Base-by-base conservation (phyloP, 2,888 invertebrate species). In the Cordilura impudica region DNA sequence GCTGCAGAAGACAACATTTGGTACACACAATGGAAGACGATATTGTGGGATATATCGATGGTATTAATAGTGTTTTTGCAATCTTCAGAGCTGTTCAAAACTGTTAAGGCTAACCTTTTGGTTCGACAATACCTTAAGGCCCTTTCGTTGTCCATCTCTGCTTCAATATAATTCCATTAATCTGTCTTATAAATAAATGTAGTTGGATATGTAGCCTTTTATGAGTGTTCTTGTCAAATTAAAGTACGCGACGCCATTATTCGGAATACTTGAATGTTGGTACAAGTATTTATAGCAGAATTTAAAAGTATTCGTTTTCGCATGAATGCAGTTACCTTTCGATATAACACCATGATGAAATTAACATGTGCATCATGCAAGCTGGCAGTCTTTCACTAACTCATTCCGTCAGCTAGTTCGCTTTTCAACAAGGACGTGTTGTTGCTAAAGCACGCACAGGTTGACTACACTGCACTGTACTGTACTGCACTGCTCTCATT, bases 311-410 rank as follows among this genome's bases (percentile, higher is more conserved):
- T 35, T 63, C n/a, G 14, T 60, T 51, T 65, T 72, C 63, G 49
- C 63, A 63, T 51, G 63, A 16, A 51, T 51, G 63, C 49, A 63
- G 63, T 49, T 49, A 71, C 51, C 79, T 79, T 79, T 79, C 70
- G 70, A 74, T 75, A 67, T 63, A 21, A 51, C 12, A 35, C 12
- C 47, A 43, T 31, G 18, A 45, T 21, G 45, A 71, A 67, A 67
- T 75, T 71, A 75, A 71, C 75, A 79, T 79, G 79, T 71, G 74
- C 74, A 75, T 54, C 71, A 75, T 61, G 63, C 69, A 43, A 51
- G 6, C 39, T 66, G 43, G 12, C 10, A 60, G 39, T 43, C 35
- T 43, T n/a, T 73, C 58, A 66, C 16, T 66, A 21, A 66, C 60
- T 74, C 51, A 43, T 23, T 67, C 51, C 31, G 18, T 35, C 53